Evolutionary conservation across 2,888 invertebrate species (phyloP), one percentile per base, ranked within the genome.

Genomic region (Myathropa florea): DNA sequence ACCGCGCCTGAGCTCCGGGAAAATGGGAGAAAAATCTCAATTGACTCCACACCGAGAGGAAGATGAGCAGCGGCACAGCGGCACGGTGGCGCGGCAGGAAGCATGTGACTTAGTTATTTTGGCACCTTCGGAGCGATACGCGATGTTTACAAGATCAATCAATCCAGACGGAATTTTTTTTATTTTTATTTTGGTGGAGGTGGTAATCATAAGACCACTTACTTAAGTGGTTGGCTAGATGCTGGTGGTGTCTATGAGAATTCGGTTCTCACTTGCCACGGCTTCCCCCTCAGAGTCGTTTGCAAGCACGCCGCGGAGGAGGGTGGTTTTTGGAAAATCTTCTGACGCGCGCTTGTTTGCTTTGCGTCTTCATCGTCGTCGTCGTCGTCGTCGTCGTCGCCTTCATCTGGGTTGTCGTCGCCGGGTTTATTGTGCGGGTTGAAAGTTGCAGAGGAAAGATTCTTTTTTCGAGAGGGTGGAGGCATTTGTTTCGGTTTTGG

Each of bases 41-140:
- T 81, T 81, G 81, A 85, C 77, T 85, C 72, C 77, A 84, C 65
- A 82, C 82, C 24, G 82, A 28, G 68, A 68, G 46, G 70, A 77
- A 68, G 76, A 73, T 70, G 73, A 73, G 39, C 7, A 72, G 59
- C 63, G 21, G 23, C 23, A 57, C 68, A 67, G 63, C 61, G 83
- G 77, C 78, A 88, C 72, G 75, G 75, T 78, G 85, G 88, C 88
- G 82, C 88, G 78, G 85, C 85, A 88, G 88, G 88, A 88, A 88
- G 78, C 88, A 88, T 88, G 85, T 79, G 88, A 88, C 88, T 88
- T 85, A 88, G 88, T 88, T 88, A 87, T 88, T 88, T 88, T 88
- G 88, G 88, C 88, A 88, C 88, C 88, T 88, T 83, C 84, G 70
- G 81, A 82, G 65, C 81, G 78, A 78, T 88, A 70, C 57, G 71